These are phyloP conservation scores for Acanthurus leucopareius DNA, from an alignment of 2,797 vertebrate genomes.

Conservation along the genomic window DNA sequence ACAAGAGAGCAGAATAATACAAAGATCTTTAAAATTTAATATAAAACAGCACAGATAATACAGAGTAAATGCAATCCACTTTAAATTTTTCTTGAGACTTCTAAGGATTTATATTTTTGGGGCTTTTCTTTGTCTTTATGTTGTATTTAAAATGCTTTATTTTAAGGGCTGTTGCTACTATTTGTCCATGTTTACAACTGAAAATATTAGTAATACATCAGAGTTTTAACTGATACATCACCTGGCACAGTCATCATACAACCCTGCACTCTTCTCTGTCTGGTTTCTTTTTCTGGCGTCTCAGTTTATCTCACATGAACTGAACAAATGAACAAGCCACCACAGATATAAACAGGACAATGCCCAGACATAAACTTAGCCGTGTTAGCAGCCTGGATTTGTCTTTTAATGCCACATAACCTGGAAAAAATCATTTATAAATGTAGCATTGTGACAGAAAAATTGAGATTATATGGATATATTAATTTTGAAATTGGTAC, in stretches of 20 bases:
- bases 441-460: background rate
- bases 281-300: background rate
- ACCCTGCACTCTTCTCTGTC: background rate
- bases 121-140: background rate
- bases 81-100: background rate
- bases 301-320: slow-evolving; percentile 6
- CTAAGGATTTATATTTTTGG: background rate
- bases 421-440: background rate
- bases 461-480: background rate
- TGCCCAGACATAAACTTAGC: background rate
- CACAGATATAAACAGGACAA: slow-evolving; percentile 30
- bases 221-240: background rate
- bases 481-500: background rate
- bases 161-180: background rate
- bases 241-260: background rate
- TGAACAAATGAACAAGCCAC: background rate
- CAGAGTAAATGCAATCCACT: background rate
- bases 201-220: background rate
- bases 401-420: background rate
- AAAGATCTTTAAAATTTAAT: background rate
- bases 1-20: background rate
- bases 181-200: background rate
- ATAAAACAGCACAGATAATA: background rate
- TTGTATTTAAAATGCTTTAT: background rate
- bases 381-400: background rate